Evolutionary conservation across 92 coral and sea anemone species (phyloP).

Genomic region (Parazoanthus darwini): DNA sequence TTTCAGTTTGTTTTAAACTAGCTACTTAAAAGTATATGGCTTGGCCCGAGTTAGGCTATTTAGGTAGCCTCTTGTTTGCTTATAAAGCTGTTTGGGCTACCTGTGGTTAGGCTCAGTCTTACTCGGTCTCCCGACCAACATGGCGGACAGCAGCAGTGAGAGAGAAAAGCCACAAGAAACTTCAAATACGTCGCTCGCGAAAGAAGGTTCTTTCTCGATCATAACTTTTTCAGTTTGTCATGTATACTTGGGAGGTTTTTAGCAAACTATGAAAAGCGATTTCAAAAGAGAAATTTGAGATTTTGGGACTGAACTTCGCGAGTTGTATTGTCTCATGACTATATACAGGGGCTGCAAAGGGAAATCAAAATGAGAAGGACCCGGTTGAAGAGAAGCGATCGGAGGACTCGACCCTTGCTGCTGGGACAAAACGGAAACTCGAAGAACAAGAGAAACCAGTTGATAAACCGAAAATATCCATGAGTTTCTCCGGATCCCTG

Average conservation of each 20-base stretch:
- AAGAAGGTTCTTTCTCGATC: conserved; percentile 41
- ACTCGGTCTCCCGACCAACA: neutral
- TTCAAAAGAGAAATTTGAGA: conserved; percentile 11
- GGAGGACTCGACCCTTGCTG: neutral
- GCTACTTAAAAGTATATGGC: too few species aligned
- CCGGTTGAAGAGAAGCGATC: neutral
- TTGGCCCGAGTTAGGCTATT: too few species aligned
- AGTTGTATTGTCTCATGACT: conserved; percentile 38
- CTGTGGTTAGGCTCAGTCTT: conserved; percentile 17
- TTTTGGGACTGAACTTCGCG: conserved; percentile 36
- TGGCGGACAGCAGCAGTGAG: conserved; percentile 11
- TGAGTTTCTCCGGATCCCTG: conserved; percentile 45
- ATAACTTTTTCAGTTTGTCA: conserved; percentile 26
- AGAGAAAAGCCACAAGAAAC: neutral
- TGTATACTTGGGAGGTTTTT: conserved; percentile 13
- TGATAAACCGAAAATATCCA: conserved; percentile 55
- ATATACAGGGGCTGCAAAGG: conserved; percentile 5
- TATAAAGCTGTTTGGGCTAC: too few species aligned
- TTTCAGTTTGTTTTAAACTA: too few species aligned
- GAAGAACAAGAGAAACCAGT: conserved; percentile 3
- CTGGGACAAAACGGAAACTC: conserved; percentile 18
- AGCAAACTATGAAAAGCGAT: neutral
- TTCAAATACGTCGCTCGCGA: neutral
- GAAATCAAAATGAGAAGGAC: neutral
- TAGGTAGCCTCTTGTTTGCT: too few species aligned